Evolutionary conservation across 2,797 vertebrate genomes (phyloP).

Genomic region (Sylvilagus floridanus): DNA sequence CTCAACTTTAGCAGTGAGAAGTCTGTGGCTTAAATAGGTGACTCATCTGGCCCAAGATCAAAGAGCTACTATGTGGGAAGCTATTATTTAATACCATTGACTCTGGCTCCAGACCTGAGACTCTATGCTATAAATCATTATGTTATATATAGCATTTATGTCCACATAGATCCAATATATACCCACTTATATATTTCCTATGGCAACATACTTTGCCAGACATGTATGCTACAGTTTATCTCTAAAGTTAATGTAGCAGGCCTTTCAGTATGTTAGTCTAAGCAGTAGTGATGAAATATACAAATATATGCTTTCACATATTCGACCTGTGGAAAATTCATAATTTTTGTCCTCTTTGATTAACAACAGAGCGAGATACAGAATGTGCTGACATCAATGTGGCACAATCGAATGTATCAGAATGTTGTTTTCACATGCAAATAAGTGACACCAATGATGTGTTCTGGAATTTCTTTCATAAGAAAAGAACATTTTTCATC

Average conservation of each 20-base stretch:
- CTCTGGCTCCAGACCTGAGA: not conserved
- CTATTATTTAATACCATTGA: not conserved
- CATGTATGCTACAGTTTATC: not conserved
- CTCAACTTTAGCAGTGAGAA: not conserved
- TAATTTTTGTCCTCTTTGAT: not conserved
- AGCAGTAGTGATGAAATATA: not conserved
- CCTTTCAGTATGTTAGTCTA: not conserved
- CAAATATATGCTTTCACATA: not conserved
- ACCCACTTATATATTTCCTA: not conserved
- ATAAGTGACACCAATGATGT: accelerated
- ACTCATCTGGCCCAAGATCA: not conserved
- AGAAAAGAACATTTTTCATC: not conserved
- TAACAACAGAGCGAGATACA: not conserved
- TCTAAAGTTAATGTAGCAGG: slow-evolving; percentile 16
- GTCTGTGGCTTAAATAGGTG: too few relatives aligned
- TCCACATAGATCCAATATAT: not conserved
- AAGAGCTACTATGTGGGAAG: not conserved
- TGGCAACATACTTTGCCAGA: not conserved
- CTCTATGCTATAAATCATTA: not conserved
- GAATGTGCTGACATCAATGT: not conserved
- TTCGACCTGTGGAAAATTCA: not conserved
- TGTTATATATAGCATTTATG: slow-evolving; percentile 1
- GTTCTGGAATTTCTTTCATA: not conserved
- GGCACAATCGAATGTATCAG: not conserved
- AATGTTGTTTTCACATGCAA: not conserved